These are phyloP conservation scores for Sinocyclocheilus anophthalmus DNA, from an alignment of 2,113 vertebrate species.

Conservation along the genomic window DNA sequence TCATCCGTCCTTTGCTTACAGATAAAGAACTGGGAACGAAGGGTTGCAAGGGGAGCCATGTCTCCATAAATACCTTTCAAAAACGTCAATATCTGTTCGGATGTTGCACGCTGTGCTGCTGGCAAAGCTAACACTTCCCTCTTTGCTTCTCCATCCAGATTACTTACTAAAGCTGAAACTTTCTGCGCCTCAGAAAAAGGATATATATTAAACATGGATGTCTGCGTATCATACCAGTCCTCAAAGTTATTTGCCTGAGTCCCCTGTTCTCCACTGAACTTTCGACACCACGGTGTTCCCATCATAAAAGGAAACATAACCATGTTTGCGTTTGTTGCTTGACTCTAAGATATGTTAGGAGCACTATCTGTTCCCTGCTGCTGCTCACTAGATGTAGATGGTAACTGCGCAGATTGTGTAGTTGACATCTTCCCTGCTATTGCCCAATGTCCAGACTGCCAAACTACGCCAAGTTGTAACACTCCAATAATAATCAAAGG, in stretches of 20 bases:
- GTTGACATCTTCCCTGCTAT: too few species aligned
- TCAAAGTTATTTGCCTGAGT: neutral
- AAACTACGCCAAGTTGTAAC: too few species aligned
- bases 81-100: too few species aligned
- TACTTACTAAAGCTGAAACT: neutral
- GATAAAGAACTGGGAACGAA: too few species aligned
- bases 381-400: too few species aligned
- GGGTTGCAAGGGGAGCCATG: too few species aligned
- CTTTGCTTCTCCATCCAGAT: neutral
- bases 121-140: neutral
- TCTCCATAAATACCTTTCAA: too few species aligned
- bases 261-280: neutral
- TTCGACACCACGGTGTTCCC: neutral
- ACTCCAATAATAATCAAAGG: too few species aligned
- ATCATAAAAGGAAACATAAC: neutral
- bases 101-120: too few species aligned
- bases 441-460: neutral
- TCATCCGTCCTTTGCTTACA: too few species aligned
- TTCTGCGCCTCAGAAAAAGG: neutral
- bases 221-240: neutral
- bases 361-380: too few species aligned
- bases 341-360: neutral
- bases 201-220: neutral
- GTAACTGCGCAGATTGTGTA: too few species aligned
- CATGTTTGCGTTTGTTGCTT: neutral